Percentiles rank a stretch among this genome's conserved stretches.
Conservation (phyloP, 2,888 invertebrate species). For the Leptopilina drosophilae region DNA sequence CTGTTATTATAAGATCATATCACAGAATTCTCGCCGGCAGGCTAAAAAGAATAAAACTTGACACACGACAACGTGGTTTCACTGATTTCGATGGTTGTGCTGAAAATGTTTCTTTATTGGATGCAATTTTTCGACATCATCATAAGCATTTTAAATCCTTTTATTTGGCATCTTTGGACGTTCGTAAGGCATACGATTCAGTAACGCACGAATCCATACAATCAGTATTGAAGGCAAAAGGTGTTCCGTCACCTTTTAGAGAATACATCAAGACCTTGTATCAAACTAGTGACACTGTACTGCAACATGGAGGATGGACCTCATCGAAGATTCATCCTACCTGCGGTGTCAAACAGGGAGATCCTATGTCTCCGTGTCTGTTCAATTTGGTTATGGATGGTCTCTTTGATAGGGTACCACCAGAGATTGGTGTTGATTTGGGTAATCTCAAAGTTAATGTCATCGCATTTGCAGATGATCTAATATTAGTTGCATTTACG, state of each 20-base stretch:
- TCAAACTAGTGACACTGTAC: neutral
- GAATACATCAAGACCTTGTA: constrained; percentile 40
- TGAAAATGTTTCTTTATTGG: constrained; percentile 67
- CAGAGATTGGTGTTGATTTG: constrained; percentile 43
- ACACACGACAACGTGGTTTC: constrained; percentile 53
- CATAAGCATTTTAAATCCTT: constrained; percentile 23
- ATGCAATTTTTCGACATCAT: constrained; percentile 51
- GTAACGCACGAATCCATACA: constrained; percentile 44
- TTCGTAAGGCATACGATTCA: constrained; percentile 53
- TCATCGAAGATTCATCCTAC: constrained; percentile 26
- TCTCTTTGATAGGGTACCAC: constrained; percentile 11
- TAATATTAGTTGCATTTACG: constrained; percentile 43
- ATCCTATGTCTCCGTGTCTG: constrained; percentile 44
- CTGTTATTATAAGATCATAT: constrained; percentile 42
- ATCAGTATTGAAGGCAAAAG: neutral
- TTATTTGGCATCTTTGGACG: constrained; percentile 48
- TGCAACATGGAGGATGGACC: neutral
- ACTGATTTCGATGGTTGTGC: constrained; percentile 62
- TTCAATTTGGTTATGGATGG: constrained; percentile 48
- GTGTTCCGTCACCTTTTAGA: constrained; percentile 1
- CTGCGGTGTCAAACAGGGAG: constrained; percentile 45
- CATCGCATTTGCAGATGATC: constrained; percentile 57
- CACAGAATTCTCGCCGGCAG: constrained; percentile 49
- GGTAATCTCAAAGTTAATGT: constrained; percentile 39
- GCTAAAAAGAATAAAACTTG: neutral